Evolutionary conservation across 2,113 vertebrate species (phyloP), one percentile per base, ranked within the genome.

Genomic region (Anser brachyrhynchus): DNA sequence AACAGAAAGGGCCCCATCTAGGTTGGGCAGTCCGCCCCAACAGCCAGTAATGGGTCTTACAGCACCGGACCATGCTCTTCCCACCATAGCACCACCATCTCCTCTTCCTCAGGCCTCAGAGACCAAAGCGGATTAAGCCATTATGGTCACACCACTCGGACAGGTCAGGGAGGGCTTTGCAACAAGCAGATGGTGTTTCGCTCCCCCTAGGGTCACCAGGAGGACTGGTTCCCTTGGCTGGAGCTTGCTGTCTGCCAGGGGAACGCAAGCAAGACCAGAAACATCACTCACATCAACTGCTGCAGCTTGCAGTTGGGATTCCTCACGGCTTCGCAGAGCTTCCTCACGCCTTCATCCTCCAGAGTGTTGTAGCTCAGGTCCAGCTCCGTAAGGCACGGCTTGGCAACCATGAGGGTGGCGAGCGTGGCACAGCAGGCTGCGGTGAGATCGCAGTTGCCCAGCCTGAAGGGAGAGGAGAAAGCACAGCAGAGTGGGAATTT

Each of bases 331-430:
- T 98, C 97, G 5, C 97, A 97, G 74, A 98, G 93, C 92, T 97
- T 97, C 77, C 91, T 95, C 65, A 98, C 43, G 3, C 98, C 98
- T 78, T 96, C 90, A 0, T 98, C 98, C 0, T 73, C 97, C 74
- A 98, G 91, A 9, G 80, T 39, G 3, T 98, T 98, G 71, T 96
- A 97, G 88, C 98, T 95, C 35, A 98, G 91, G 65, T 98, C 97
- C 61, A 98, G 93, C 84, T 98, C 97, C 0, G 81, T 89, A 23
- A 98, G 96, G 92, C 92, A 97, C 43, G 26, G 95, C 39, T 97
- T 98, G 77, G 77, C 74, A 26, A 71, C 61, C 77, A 98, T 93
- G 71, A 94, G 7, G 0, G 88, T 92, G 76, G 97, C 96, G 0
- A 98, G 96, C 39, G 71, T 89, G 25, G 96, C 95, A 72, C 98